phyloP scores from a whole-genome alignment of 2,113 vertebrate genomes.

The Fulica atra region DNA sequence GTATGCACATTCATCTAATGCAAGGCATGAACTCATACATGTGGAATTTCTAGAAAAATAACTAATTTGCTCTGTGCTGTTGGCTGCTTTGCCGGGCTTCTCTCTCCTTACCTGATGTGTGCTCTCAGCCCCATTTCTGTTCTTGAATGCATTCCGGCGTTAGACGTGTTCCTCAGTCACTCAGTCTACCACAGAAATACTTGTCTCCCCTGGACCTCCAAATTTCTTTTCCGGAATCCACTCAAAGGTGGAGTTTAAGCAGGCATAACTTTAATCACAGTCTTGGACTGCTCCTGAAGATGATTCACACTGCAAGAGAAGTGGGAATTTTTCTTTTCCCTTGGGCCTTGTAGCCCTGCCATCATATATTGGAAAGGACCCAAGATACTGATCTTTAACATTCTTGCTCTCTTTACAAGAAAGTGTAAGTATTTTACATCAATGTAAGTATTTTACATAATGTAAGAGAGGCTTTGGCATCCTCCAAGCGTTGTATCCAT shows the following conservation, averaged over 20 bases:
- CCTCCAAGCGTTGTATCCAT: neutral
- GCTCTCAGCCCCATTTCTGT: neutral
- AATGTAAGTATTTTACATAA: neutral
- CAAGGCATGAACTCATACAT: neutral
- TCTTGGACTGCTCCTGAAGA: neutral
- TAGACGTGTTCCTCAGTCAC: neutral
- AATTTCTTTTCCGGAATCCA: neutral
- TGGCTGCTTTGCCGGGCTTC: neutral
- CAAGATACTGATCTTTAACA: neutral
- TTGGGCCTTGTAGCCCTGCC: neutral
- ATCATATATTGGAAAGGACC: slow-evolving; percentile 21
- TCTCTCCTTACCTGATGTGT: neutral
- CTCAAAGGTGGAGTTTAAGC: neutral
- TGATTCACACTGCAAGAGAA: neutral
- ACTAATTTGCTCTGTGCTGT: neutral
- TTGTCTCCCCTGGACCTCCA: neutral
- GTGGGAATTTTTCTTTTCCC: neutral
- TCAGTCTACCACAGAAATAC: neutral
- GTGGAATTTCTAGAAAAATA: neutral
- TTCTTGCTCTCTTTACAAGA: slow-evolving; percentile 8
- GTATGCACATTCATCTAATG: neutral
- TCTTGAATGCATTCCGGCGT: neutral
- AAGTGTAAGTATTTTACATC: neutral
- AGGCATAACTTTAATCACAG: neutral
- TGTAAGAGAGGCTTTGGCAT: neutral